Evolutionary conservation across 2,113 vertebrate genomes (phyloP), one percentile per base, ranked within the genome.

Genomic region (Chaetodon trifascialis): DNA sequence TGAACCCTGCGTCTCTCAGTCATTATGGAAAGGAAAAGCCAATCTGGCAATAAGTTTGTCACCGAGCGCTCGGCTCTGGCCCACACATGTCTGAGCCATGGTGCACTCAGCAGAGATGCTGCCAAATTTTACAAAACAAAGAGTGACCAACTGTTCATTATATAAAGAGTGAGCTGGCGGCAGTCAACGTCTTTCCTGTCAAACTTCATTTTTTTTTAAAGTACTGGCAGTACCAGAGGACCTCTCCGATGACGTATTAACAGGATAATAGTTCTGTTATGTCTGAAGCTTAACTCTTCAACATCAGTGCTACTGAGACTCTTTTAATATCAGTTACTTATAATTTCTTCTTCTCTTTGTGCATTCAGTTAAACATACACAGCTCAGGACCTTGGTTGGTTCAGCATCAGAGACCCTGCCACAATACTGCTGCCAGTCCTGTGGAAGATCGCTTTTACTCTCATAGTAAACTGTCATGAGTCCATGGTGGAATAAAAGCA

Each of bases 101-200:
- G 62, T 46, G 15, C 63, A 25, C 72, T 83, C 72, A 65, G 71
- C 63, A 51, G 38, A 75, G 62, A 82, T 34, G 47, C 9, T 85
- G 79, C 68, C 88, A 86, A 44, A 73, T 70, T 51, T 84, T 14
- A 66, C 25, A 21, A 58, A 77, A 68, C 76, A 87, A 85, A 79
- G 49, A 54, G n/a, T 5, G 2, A 64, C 76, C 71, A 88, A 83
- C 76, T 54, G 85, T 71, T 80, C 68, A 51, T 83, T 80, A 52
- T 58, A 46, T 74, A 85, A 87, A 72, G 64, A 71, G 42, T 44
- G 17, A 80, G 64, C 11, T 47, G 58, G 74, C 9, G 9, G 49
- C 25, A 7, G 56, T 73, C 7, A 14, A 3, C 11, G 23, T 68
- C 11, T 69, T 60, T 59, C 34, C 34, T 15, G 63, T 71, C 69